These are phyloP conservation scores for Tipula lateralis DNA, from an alignment of 2,888 invertebrate species.

Conservation along the genomic window DNA sequence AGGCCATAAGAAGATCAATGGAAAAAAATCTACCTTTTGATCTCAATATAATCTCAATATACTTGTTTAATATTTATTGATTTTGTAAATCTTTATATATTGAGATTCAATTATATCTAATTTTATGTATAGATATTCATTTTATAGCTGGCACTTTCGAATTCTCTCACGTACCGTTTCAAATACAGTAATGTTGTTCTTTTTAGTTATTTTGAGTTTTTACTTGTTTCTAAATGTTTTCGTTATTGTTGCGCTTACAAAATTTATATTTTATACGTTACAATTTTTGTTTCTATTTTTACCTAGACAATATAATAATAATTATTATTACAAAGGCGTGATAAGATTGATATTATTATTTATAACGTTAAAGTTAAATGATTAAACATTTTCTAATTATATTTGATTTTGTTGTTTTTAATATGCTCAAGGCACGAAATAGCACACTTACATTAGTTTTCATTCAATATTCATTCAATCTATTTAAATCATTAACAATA, in stretches of 20 bases:
- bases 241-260: not conserved
- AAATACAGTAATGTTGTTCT: not conserved
- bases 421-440: not conserved
- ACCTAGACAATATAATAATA: not conserved
- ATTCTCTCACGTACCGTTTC: not conserved
- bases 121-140: not conserved
- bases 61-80: too few species aligned
- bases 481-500: not conserved
- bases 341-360: not conserved
- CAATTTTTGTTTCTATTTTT: not conserved
- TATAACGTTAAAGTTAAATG: not conserved
- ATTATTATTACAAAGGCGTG: slow-evolving; percentile 6
- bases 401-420: not conserved
- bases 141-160: not conserved
- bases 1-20: not conserved
- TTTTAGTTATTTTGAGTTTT: not conserved
- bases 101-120: not conserved
- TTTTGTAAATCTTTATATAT: not conserved
- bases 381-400: not conserved
- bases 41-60: not conserved
- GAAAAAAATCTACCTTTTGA: not conserved
- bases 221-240: not conserved
- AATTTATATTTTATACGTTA: not conserved
- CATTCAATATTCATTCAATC: not conserved
- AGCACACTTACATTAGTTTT: not conserved